Base-by-base conservation (phyloP, 2,888 invertebrate species). In the Stenurella melanura region DNA sequence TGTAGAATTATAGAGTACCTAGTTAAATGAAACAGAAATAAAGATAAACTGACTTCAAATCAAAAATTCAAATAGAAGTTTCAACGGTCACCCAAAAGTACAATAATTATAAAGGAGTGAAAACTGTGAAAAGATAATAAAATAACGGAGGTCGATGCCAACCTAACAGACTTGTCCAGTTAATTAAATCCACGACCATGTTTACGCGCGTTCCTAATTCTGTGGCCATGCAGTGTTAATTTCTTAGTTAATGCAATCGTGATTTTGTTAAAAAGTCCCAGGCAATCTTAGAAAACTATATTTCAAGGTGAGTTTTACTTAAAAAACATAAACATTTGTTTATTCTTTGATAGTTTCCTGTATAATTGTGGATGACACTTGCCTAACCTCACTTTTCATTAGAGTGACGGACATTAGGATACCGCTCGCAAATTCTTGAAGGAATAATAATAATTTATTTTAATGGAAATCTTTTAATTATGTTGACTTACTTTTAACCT, bases 301-400 rank as follows among this genome's bases (percentile, higher is more conserved):
- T 69, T 69, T 57, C n/a, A 38, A 69, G 57, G 69, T 69, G 12
- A 69, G 69, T 58, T 69, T 69, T 38, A 68, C 11, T 68, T 68
- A 61, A 67, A 54, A 19, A 21, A n/a, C 30, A 26, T 21, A 18
- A 54, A 21, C 10, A 26, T 67, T 15, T 34, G 12, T n/a, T 18
- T 56, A 56, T 26, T n/a, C 11, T 56, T 15, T n/a, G 1, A 12
- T 50, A n/a, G n/a, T 50, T 15, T 15, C n/a, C 0, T 15, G 5
- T 50, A n/a, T n/a, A 50, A 50, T 50, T n/a, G 50, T n/a, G 42
- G 12, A n/a, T 50, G 50, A 50, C 50, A 50, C n/a, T 50, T 50
- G 1, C 50, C n/a, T 50, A 50, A 50, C 50, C 50, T 50, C 50
- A 50, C 50, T 50, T 50, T 50, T 50, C 6, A 0, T n/a, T 50